Evolutionary conservation across 2,797 vertebrate genomes (phyloP).

Genomic region (Trachops cirrhosus): DNA sequence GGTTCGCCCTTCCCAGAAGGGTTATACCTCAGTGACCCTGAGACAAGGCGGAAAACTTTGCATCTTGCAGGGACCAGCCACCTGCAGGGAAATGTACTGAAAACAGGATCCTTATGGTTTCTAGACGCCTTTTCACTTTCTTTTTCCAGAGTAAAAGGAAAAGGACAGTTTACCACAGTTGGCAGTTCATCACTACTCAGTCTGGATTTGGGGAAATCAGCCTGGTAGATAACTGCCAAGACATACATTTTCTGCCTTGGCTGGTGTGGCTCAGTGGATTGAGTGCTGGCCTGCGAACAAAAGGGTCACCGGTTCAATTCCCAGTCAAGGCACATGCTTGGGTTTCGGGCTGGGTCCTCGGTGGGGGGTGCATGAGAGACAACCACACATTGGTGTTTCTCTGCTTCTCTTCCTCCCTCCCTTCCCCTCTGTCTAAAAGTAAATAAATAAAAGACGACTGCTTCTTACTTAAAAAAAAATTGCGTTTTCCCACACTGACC

Average conservation of each 20-base stretch:
- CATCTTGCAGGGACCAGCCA: rapidly evolving
- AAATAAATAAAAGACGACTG: too few species aligned
- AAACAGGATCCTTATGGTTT: not conserved
- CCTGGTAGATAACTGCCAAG: not conserved
- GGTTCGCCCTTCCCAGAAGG: not conserved
- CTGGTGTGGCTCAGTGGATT: too few species aligned
- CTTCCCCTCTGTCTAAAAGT: too few species aligned
- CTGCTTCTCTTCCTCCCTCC: too few species aligned
- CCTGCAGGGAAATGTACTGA: not conserved
- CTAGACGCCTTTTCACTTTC: not conserved
- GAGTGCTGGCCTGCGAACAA: too few species aligned
- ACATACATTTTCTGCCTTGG: not conserved
- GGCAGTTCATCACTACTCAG: not conserved
- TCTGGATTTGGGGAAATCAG: not conserved
- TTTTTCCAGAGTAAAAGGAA: not conserved
- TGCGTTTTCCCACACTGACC: not conserved
- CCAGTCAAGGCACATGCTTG: too few species aligned
- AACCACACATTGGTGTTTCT: too few species aligned
- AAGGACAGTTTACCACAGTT: not conserved
- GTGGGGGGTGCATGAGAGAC: too few species aligned
- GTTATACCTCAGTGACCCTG: not conserved
- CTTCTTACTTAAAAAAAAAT: not conserved
- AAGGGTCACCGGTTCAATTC: too few species aligned
- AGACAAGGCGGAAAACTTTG: not conserved
- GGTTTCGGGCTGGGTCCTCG: too few species aligned